phyloP scores from a whole-genome alignment of 2,113 vertebrate genomes.

The Henicopernis longicauda region DNA sequence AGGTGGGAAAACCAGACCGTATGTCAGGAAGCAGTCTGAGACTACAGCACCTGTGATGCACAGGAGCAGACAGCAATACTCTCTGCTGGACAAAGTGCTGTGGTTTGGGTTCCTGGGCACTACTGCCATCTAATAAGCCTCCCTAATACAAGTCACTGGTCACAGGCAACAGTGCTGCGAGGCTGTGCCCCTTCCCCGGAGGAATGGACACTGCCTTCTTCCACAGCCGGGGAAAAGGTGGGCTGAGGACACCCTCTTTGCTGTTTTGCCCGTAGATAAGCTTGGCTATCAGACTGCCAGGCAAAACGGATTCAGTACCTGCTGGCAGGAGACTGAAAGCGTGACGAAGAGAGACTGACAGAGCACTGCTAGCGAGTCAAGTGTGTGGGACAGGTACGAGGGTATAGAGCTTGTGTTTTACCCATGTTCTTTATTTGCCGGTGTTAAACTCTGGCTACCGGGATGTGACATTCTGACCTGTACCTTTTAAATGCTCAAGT shows the following conservation, averaged over 20 bases:
- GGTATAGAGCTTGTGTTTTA: neutral
- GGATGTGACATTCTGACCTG: neutral
- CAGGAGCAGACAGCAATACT: neutral
- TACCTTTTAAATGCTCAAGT: neutral
- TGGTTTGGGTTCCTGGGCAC: accelerated
- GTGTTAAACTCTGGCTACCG: neutral
- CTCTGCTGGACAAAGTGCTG: neutral
- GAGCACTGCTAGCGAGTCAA: accelerated
- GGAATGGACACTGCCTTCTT: neutral
- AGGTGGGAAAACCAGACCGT: neutral
- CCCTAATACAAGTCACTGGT: neutral
- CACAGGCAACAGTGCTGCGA: neutral
- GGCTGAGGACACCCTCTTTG: neutral
- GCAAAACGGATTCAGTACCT: neutral
- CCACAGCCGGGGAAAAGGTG: neutral
- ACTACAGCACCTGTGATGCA: neutral
- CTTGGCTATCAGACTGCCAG: neutral
- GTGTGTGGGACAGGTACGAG: neutral
- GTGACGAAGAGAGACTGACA: neutral
- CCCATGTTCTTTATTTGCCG: neutral
- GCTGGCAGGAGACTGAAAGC: neutral
- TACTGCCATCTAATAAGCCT: neutral
- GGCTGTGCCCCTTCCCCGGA: neutral
- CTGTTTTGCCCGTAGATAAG: neutral
- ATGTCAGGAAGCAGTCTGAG: neutral